Percentiles rank a stretch among this genome's conserved stretches.
Evolutionary conservation across 1,140 invertebrate genomes (phyloP).

Genomic region (Tetranychus cinnabarinus): DNA sequence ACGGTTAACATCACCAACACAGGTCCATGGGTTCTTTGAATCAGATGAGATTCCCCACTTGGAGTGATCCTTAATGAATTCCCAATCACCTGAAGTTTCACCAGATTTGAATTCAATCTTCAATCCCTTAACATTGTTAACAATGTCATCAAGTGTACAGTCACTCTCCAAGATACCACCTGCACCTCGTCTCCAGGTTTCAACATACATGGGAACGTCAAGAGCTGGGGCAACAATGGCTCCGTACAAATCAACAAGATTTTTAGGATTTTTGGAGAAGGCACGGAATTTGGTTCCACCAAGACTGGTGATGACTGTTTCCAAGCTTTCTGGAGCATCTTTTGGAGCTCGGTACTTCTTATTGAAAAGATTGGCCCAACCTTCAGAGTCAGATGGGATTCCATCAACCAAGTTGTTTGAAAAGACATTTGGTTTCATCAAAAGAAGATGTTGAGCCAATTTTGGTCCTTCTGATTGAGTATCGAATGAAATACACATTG

Average conservation of each 20-base stretch:
- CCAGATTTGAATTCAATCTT: not conserved
- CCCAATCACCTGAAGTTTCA: conserved; percentile 11
- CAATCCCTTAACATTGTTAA: not conserved
- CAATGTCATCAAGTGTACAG: conserved; percentile 11
- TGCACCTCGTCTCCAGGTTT: conserved; percentile 63
- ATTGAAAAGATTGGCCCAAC: not conserved
- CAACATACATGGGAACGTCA: conserved; percentile 41
- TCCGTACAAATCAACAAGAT: conserved; percentile 43
- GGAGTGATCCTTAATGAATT: conserved; percentile 54
- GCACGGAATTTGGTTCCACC: conserved; percentile 35
- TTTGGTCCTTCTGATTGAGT: conserved; percentile 32
- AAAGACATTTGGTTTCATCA: conserved; percentile 4
- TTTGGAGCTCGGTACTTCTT: not conserved
- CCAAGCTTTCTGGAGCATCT: not conserved
- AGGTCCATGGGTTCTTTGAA: conserved; percentile 38
- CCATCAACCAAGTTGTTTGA: not conserved
- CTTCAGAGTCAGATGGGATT: conserved; percentile 2
- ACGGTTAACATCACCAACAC: conserved; percentile 78
- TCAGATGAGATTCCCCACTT: conserved; percentile 57
- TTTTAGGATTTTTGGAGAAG: conserved; percentile 52
- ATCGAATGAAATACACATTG: conserved; percentile 53
- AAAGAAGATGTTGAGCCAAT: conserved; percentile 28
- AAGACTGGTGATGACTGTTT: conserved; percentile 22
- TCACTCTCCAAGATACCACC: conserved; percentile 26
- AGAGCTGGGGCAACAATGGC: conserved; percentile 48